phyloP scores from a whole-genome alignment of 2,113 vertebrate genomes.

The Poecile atricapillus region DNA sequence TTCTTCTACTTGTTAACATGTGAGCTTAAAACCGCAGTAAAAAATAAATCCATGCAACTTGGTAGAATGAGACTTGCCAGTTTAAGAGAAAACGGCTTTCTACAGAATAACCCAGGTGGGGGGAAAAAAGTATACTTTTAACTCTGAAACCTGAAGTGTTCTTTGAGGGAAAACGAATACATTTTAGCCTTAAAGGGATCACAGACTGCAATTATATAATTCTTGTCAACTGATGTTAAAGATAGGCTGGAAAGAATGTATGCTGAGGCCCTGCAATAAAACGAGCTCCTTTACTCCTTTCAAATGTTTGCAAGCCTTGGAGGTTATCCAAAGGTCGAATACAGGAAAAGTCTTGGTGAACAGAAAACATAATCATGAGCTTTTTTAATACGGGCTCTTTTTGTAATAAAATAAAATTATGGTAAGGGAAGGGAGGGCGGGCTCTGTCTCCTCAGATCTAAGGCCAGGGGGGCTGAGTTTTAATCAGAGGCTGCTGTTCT shows the following conservation, averaged over 20 bases:
- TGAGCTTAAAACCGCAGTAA: constrained; percentile 42
- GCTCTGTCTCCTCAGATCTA: constrained; percentile 60
- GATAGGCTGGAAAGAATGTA: constrained; percentile 84
- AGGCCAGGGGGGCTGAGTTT: constrained; percentile 66
- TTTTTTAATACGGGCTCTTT: constrained; percentile 72
- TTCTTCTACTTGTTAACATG: constrained; percentile 53
- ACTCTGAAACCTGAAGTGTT: constrained; percentile 76
- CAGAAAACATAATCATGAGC: constrained; percentile 78
- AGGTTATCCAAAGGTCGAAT: constrained; percentile 81
- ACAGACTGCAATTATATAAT: constrained; percentile 94
- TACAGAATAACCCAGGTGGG: constrained; percentile 32
- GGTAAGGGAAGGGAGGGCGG: constrained; percentile 54
- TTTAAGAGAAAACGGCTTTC: constrained; percentile 42
- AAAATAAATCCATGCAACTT: constrained; percentile 34
- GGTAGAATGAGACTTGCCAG: constrained; percentile 5
- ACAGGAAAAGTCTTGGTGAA: constrained; percentile 82
- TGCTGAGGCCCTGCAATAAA: constrained; percentile 77
- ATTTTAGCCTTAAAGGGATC: constrained; percentile 82
- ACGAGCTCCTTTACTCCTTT: constrained; percentile 79
- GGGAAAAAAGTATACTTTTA: constrained; percentile 32
- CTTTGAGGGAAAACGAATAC: constrained; percentile 84
- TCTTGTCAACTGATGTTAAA: constrained; percentile 87
- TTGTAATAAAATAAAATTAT: constrained; percentile 74
- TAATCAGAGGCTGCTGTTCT: constrained; percentile 68
- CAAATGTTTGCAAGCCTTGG: constrained; percentile 76